Evolutionary conservation across 2,888 invertebrate genomes (phyloP), one percentile per base, ranked within the genome.

Genomic region (Furcula furcula): DNA sequence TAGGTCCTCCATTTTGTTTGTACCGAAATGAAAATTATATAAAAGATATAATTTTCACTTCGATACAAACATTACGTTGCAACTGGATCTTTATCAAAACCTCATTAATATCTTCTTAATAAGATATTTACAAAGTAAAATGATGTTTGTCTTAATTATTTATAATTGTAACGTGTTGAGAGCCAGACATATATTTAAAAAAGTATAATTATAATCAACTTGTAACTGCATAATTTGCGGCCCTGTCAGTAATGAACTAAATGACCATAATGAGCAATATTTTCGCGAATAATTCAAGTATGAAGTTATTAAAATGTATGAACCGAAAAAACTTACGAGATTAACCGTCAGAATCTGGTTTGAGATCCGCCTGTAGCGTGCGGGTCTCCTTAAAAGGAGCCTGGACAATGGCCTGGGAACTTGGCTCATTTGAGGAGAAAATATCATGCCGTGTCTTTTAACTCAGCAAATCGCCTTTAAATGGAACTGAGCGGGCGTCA

Each of bases 341-440:
- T 70, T 64, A 67, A 65, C 66, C 25, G 29, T 42, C 64, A 59
- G 67, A 65, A 67, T 74, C 71, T 65, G 65, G 72, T 82, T 76
- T 76, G 62, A 64, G 73, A 81, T 70, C 84, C 67, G 74, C 80
- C 86, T 83, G 83, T 84, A 77, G 65, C 56, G 54, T 52, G 52
- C 47, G 50, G 36, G 48, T 62, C 63, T 63, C 87, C 84, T 66
- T 86, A 85, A 75, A 87, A 76, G 87, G 86, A 66, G 66, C 53
- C 62, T 54, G 81, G 74, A 87, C 87, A 88, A 88, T 87, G 73
- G 77, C 78, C 69, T 87, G 87, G 85, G 87, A 88, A 88, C 87
- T 69, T 63, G 67, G 80, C 86, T 88, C 87, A 87, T 88, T 88
- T 88, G 81, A 82, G 67, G 74, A 79, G 83, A 81, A 83, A 84